A percentile compares a stretch with the other conserved stretches of the same genome.
Conservation (phyloP, 1,140 invertebrate species). For the Luehdorfia chinensis region DNA sequence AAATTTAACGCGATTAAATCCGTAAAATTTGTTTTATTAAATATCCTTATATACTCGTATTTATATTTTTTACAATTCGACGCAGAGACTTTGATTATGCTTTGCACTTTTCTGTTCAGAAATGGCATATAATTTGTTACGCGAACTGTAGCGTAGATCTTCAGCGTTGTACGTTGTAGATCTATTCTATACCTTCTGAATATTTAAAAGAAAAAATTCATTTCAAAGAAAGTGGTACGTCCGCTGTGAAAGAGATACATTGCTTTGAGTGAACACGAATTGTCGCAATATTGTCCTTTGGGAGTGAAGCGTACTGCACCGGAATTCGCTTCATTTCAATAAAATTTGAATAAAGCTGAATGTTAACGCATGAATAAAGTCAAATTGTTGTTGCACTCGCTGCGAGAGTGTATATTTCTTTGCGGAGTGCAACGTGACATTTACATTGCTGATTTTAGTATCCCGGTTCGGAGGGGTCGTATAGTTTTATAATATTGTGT, state of each 20-base stretch:
- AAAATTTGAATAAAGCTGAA: conserved; percentile 17
- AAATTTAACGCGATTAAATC: no score
- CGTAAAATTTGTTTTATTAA: no score
- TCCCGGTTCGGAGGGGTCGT: not conserved
- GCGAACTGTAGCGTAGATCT: no score
- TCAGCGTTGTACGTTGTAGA: no score
- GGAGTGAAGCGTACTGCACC: conserved; percentile 17
- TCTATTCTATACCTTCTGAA: no score
- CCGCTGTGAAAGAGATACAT: conserved; percentile 37
- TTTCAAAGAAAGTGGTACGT: conserved; percentile 13
- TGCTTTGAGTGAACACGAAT: conserved; percentile 41
- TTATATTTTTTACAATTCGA: no score
- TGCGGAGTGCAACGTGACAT: conserved; percentile 7
- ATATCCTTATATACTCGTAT: no score
- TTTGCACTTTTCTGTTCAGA: no score
- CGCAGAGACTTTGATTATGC: no score
- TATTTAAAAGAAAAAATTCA: conserved; percentile 1
- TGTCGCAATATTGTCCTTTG: conserved; percentile 53
- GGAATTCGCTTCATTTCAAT: conserved; percentile 17
- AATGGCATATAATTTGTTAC: no score
- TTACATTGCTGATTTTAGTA: conserved; percentile 17
- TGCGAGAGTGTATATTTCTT: conserved; percentile 13
- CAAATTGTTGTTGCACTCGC: conserved; percentile 3
- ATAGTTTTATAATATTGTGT: conserved; percentile 3
- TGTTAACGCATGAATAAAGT: conserved; percentile 16